Base-by-base conservation (phyloP, 2,888 invertebrate species). In the Embidobia sp. region DNA sequence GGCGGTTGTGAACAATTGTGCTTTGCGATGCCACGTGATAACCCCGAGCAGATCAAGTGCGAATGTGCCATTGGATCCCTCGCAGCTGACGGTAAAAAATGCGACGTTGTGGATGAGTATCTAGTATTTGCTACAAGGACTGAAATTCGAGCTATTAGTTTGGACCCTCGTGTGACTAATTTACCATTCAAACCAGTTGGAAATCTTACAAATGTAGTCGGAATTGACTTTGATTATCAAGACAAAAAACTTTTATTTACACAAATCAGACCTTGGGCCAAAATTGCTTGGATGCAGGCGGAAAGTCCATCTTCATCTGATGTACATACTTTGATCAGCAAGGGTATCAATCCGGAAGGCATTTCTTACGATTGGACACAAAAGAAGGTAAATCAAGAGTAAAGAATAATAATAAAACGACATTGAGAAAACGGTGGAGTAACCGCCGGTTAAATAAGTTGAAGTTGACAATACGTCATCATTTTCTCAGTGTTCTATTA, bases 341-440 rank as follows among this genome's bases (percentile, higher is more conserved):
- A 94, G 85, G 95, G 95, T 15, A 96, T 97, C 59, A 97, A 97
- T 89, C 97, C 97, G 0, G 97, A 97, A 89, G 97, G 97, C 2
- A 95, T 98, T 77, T 96, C 97, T 0, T 97, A 98, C 86, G 99
- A 99, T 87, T 99, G 99, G 99, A 97, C 98, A 0, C 97, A 97
- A 82, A 96, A 96, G 87, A 98, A 98, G 89, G 93, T 99, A 29
- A 10, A n/a, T n/a, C n/a, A n/a, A n/a, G n/a, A n/a, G n/a, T n/a
- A n/a, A n/a, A n/a, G n/a, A n/a, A n/a, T n/a, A n/a, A n/a, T n/a
- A n/a, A n/a, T n/a, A n/a, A n/a, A n/a, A n/a, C n/a, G n/a, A n/a
- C n/a, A n/a, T n/a, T n/a, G n/a, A n/a, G n/a, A n/a, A n/a, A n/a
- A n/a, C n/a, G n/a, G n/a, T n/a, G n/a, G n/a, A n/a, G n/a, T n/a